Percentiles rank a stretch among this genome's conserved stretches.
phyloP scores from a whole-genome alignment of 2,797 vertebrate genomes.

The Macroramphosus scolopax region DNA sequence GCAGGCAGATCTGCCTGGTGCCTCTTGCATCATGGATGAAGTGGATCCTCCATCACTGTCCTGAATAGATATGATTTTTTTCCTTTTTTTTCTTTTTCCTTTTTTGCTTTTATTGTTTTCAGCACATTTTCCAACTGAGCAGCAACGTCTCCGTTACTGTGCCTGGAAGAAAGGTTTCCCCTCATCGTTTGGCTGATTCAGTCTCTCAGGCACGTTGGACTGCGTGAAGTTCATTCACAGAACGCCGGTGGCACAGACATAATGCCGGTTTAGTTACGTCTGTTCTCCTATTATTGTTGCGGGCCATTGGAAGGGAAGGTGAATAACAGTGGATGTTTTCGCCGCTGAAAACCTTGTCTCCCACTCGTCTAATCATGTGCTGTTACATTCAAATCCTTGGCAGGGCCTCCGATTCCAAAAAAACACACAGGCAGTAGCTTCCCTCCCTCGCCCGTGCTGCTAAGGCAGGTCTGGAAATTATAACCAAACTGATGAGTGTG shows the following conservation, averaged over 20 bases:
- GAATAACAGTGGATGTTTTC: conserved; percentile 23
- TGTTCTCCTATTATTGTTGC: conserved; percentile 19
- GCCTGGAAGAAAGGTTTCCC: conserved; percentile 19
- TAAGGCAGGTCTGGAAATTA: conserved; percentile 45
- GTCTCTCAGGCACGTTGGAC: conserved; percentile 11
- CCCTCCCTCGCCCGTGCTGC: conserved; percentile 55
- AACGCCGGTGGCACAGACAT: conserved; percentile 13
- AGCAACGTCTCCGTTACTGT: too few relatives aligned
- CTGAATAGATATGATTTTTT: not conserved
- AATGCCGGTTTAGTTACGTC: conserved; percentile 24
- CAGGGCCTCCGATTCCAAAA: conserved; percentile 48
- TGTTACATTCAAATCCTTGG: conserved; percentile 43
- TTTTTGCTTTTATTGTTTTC: not conserved
- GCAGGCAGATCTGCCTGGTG: conserved; percentile 17
- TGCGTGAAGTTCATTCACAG: conserved; percentile 25
- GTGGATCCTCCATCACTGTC: conserved; percentile 45
- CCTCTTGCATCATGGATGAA: conserved; percentile 23
- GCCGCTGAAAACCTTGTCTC: conserved; percentile 14
- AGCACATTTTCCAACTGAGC: conserved; percentile 1
- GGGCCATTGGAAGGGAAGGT: conserved; percentile 17
- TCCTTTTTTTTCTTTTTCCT: not conserved
- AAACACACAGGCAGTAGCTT: conserved; percentile 52
- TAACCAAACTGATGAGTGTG: conserved; percentile 56
- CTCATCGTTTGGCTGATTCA: conserved; percentile 37
- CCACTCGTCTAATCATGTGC: conserved; percentile 36